These are phyloP conservation scores for Lutraria rhynchaena DNA, from an alignment of 1,140 invertebrate genomes.

Conservation along the genomic window DNA sequence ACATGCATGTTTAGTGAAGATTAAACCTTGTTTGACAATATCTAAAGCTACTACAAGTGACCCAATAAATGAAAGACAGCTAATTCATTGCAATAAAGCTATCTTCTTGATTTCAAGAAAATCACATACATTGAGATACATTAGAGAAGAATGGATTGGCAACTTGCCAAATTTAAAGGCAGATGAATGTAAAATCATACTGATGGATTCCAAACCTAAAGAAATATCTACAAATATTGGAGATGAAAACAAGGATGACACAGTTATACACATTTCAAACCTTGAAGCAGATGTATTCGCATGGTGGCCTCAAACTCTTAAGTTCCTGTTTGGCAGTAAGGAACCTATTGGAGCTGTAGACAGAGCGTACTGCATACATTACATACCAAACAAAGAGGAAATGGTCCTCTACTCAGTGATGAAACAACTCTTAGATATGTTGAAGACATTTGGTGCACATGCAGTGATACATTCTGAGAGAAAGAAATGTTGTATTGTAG, in stretches of 20 bases:
- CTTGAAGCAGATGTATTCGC: neutral
- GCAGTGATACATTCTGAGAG: neutral
- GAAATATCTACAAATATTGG: neutral
- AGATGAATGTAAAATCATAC: neutral
- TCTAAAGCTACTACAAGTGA: neutral
- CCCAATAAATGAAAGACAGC: neutral
- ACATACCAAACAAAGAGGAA: neutral
- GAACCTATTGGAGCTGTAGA: too few species aligned
- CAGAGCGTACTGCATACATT: neutral
- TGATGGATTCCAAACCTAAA: neutral
- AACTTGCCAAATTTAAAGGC: conserved; percentile 1
- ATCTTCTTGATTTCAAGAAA: neutral
- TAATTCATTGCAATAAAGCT: neutral
- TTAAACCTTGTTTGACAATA: neutral
- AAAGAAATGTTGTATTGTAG: neutral
- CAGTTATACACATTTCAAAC: neutral
- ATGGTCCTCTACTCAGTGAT: neutral
- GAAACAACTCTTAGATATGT: neutral
- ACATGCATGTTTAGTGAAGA: neutral
- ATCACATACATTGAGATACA: neutral
- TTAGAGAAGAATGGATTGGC: conserved; percentile 6
- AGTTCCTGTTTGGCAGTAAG: neutral
- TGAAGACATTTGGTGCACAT: conserved; percentile 1
- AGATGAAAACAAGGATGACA: neutral
- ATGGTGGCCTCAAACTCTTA: conserved; percentile 5